Evolutionary conservation across 2,797 vertebrate genomes (phyloP), one percentile per base, ranked within the genome.

Genomic region (Heteromormyrus szaboi): DNA sequence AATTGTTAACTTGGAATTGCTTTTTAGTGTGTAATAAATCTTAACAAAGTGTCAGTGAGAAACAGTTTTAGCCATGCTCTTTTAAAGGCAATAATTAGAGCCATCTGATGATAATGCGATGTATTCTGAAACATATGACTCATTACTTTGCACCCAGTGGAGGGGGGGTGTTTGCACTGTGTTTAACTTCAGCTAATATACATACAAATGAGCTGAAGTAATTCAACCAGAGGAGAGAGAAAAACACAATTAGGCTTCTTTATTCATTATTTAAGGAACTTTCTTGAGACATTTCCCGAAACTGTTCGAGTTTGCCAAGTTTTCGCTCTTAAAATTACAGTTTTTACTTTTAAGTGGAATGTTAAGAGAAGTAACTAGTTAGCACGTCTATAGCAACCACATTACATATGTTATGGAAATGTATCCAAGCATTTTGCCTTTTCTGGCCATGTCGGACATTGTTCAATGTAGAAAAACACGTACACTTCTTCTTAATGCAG

Each of bases 41-140:
- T 56, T 33, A 29, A 53, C 83, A 50, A 53, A 85, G n/a, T 48
- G 81, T 85, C 81, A 50, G 46, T 85, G 81, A 50, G 44, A 79
- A 37, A 53, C 37, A 17, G 22, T 86, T 72, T 79, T 86, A 86
- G 85, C 25, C 29, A 85, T 51, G 25, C 68, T 88, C 87, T 90
- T 92, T 93, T 87, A 93, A 91, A 91, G 7, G 44, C 11, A 25
- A 29, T 90, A 88, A 90, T 92, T 90, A 86, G 87, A 72, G 89
- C 54, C 51, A 76, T 90, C 41, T 41, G 83, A 85, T 56, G 87
- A 90, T 91, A 89, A 90, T 90, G 89, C 41, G 91, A 91, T 85
- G 81, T 85, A 51, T 85, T 85, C 81, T 51, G 81, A 22, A 85
- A 48, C 44, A 25, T 51, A 29, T 85, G 81, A 50, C 81, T 85